Evolutionary conservation across 2,888 invertebrate species (phyloP).

Genomic region (Formica aserva): DNA sequence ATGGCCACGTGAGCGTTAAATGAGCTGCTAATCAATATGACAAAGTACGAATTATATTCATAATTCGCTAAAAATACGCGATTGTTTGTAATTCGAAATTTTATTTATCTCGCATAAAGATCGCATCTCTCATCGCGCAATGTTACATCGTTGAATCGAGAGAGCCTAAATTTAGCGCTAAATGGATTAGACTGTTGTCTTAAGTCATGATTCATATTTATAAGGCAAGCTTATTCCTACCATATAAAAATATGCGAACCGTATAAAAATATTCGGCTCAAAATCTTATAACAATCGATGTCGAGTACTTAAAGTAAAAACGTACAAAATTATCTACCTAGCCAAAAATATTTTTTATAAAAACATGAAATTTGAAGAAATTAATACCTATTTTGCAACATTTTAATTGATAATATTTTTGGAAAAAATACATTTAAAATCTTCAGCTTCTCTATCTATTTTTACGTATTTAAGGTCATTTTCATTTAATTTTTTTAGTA

Average conservation of each 20-base stretch:
- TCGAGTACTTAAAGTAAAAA: not conserved
- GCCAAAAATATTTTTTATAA: not conserved
- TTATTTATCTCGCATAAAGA: constrained; percentile 14
- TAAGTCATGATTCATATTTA: constrained; percentile 15
- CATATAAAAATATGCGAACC: not conserved
- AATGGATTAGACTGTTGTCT: not conserved
- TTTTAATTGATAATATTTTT: constrained; percentile 18
- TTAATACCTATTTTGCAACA: not conserved
- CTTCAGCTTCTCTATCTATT: not conserved
- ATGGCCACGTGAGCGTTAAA: constrained; percentile 27
- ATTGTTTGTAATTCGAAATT: constrained; percentile 1
- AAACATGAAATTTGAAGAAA: constrained; percentile 8
- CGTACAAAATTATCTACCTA: not conserved
- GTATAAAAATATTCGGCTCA: not conserved
- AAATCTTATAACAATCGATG: constrained; percentile 17
- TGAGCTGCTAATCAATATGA: not conserved
- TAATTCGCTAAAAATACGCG: constrained; percentile 7
- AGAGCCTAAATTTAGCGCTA: not conserved
- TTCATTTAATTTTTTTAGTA: not conserved
- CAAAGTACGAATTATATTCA: constrained; percentile 1
- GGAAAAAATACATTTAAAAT: constrained; percentile 18
- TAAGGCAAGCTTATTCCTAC: not conserved
- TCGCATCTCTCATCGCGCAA: not conserved
- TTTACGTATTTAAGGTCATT: not conserved
- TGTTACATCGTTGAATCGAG: not conserved